phyloP scores from a whole-genome alignment of 1,140 invertebrate genomes.

The Nasonia vitripennis region DNA sequence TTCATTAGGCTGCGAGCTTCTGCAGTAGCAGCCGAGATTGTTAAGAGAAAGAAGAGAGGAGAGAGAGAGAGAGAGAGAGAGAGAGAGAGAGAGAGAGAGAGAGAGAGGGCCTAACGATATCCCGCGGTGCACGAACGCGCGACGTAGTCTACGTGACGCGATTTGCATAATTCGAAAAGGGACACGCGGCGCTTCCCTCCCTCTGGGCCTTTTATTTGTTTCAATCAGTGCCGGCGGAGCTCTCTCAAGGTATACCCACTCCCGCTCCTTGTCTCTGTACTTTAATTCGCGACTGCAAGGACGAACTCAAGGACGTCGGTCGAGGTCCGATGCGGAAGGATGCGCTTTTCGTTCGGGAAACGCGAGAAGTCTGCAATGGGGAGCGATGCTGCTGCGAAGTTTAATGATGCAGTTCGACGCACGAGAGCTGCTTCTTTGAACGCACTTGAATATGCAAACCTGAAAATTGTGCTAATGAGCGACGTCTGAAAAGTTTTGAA shows the following conservation, averaged over 20 bases:
- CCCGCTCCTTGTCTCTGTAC: not conserved
- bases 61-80: conserved; percentile 14
- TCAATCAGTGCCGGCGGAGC: conserved; percentile 30
- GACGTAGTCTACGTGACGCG: conserved; percentile 34
- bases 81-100: not conserved
- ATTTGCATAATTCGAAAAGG: conserved; percentile 49
- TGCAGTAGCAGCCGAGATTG: not conserved
- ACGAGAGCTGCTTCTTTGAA: too few species aligned
- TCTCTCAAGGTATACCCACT: not conserved
- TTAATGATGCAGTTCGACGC: too few species aligned
- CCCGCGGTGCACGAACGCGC: conserved; percentile 13
- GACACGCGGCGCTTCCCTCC: not conserved
- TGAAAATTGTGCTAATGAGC: too few species aligned
- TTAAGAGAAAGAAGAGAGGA: not conserved
- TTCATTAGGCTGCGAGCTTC: conserved; percentile 26
- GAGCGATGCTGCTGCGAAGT: too few species aligned
- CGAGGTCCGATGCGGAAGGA: not conserved
- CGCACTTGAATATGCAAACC: too few species aligned
- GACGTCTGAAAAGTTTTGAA: too few species aligned
- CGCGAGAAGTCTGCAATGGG: too few species aligned
- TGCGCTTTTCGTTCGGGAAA: too few species aligned
- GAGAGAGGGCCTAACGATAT: conserved; percentile 40
- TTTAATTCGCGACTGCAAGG: conserved; percentile 34
- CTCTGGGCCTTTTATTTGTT: conserved; percentile 44
- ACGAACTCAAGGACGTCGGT: not conserved